Percentiles rank a stretch among this genome's conserved stretches.
Conservation (phyloP, 2,888 invertebrate genomes). For the Plagodis pulveraria region DNA sequence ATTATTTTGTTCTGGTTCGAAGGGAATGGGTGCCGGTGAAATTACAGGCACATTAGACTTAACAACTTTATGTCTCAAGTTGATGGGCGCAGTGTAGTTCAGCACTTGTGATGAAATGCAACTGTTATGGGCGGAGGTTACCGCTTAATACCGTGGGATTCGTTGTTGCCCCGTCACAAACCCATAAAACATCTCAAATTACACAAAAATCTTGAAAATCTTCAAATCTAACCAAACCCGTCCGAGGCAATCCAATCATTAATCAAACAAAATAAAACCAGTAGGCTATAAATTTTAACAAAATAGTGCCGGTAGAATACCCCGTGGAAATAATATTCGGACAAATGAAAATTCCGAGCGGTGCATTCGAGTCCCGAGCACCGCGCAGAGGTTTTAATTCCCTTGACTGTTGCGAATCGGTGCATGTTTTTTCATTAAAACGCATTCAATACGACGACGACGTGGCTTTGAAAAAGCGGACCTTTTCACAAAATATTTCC, state of each 20-base stretch:
- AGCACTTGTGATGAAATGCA: background rate
- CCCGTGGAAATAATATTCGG: slow-evolving; percentile 76
- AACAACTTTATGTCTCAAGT: too few species aligned
- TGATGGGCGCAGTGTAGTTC: too few species aligned
- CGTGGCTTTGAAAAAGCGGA: slow-evolving; percentile 80
- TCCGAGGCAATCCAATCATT: slow-evolving; percentile 53
- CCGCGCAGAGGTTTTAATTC: slow-evolving; percentile 79
- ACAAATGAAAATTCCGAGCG: slow-evolving; percentile 77
- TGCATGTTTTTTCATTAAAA: slow-evolving; percentile 85
- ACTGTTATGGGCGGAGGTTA: too few species aligned
- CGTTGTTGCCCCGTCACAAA: too few species aligned
- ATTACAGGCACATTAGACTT: too few species aligned
- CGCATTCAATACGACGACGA: slow-evolving; percentile 84
- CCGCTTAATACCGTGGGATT: too few species aligned
- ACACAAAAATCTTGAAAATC: too few species aligned
- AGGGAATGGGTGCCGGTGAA: too few species aligned
- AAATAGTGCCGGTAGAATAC: slow-evolving; percentile 60
- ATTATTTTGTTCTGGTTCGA: too few species aligned
- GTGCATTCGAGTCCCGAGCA: slow-evolving; percentile 69
- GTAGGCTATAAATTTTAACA: slow-evolving; percentile 59
- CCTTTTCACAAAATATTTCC: slow-evolving; percentile 81
- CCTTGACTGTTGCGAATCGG: slow-evolving; percentile 83
- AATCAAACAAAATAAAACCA: slow-evolving; percentile 54
- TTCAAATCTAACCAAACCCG: slow-evolving; percentile 6
- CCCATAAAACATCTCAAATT: too few species aligned